Evolutionary conservation across 1,140 invertebrate genomes (phyloP).

Genomic region (Helicoverpa zea): DNA sequence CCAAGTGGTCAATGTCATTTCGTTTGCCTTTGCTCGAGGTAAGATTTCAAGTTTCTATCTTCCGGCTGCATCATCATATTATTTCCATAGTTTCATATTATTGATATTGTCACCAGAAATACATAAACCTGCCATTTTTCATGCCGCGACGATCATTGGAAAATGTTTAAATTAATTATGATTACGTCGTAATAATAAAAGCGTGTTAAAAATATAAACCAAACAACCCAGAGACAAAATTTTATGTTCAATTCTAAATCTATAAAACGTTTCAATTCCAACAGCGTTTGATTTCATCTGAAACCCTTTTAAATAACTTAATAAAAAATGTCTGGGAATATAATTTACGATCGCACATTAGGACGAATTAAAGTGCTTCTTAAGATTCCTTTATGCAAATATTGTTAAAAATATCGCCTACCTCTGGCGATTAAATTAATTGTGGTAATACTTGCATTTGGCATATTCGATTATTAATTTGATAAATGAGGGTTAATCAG

Average conservation of each 20-base stretch:
- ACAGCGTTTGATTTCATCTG: constrained; percentile 27
- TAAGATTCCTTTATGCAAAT: constrained; percentile 82
- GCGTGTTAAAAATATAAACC: no score
- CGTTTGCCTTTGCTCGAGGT: no score
- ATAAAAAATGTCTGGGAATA: constrained; percentile 68
- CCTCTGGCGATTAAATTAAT: constrained; percentile 74
- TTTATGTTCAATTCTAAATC: neutral
- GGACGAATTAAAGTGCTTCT: constrained; percentile 75
- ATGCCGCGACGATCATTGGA: no score
- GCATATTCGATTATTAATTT: constrained; percentile 72
- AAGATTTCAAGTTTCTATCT: no score
- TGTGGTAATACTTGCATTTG: constrained; percentile 68
- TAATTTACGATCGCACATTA: constrained; percentile 73
- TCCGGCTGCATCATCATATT: no score
- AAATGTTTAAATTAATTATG: no score
- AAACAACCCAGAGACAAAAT: no score
- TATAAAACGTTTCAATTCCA: constrained; percentile 25
- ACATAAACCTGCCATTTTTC: no score
- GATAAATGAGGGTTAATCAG: constrained; percentile 74
- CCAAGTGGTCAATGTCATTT: neutral
- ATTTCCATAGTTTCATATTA: no score
- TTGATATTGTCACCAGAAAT: no score
- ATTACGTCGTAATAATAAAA: no score
- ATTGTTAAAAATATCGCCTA: constrained; percentile 68
- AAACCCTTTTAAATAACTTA: constrained; percentile 66